These are phyloP conservation scores for Metellina segmentata DNA, from an alignment of 2,888 invertebrate species.

Conservation along the genomic window DNA sequence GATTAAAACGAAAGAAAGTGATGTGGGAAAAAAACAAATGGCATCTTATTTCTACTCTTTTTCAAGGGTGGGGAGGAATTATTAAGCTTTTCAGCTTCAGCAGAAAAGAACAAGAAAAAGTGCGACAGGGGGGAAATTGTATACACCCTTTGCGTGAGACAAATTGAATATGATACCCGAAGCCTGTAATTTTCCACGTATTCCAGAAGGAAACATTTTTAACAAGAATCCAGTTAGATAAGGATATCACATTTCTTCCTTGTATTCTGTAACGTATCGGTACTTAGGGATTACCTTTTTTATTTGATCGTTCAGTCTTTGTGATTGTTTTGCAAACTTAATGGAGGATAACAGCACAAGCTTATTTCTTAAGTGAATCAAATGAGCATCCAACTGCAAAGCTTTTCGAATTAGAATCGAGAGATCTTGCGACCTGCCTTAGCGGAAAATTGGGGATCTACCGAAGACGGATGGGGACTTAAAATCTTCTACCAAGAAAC, in stretches of 20 bases:
- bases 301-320: background rate
- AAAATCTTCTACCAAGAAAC: background rate
- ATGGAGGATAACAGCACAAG: background rate
- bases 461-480: slow-evolving; percentile 2
- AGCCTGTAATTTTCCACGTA: slow-evolving; percentile 40
- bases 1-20: background rate
- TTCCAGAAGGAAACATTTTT: slow-evolving; percentile 36
- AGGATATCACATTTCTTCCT: slow-evolving; percentile 34
- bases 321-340: slow-evolving; percentile 16
- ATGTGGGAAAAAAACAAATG: background rate
- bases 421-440: slow-evolving; percentile 9
- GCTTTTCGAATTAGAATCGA: background rate
- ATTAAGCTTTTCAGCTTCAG: background rate
- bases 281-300: background rate
- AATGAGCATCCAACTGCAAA: background rate
- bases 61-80: background rate
- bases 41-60: background rate
- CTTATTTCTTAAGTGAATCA: slow-evolving; percentile 26
- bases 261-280: background rate
- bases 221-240: slow-evolving; percentile 9
- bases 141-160: slow-evolving; percentile 6
- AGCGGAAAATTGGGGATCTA: slow-evolving; percentile 31
- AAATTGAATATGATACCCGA: slow-evolving; percentile 16
- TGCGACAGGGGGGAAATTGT: background rate
- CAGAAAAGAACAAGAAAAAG: slow-evolving; percentile 4